phyloP scores from a whole-genome alignment of 2,888 invertebrate genomes.

The Nemotelus pantherinus region DNA sequence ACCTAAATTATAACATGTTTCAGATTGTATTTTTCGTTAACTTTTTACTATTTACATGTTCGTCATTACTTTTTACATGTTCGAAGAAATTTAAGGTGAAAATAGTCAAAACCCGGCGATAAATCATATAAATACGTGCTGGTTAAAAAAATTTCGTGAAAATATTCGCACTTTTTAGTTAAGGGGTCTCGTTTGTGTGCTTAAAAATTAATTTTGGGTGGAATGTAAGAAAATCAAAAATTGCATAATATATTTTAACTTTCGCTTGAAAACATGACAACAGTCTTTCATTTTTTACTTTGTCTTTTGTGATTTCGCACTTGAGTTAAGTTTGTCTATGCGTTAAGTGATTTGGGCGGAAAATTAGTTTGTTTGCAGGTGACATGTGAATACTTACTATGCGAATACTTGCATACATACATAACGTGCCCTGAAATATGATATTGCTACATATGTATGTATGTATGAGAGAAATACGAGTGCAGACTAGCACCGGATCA shows the following conservation, averaged over 20 bases:
- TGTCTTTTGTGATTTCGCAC: neutral
- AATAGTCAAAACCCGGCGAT: too few species aligned
- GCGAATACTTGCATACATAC: too few species aligned
- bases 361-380: neutral
- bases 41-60: too few species aligned
- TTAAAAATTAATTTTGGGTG: too few species aligned
- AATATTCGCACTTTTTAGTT: too few species aligned
- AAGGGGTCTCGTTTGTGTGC: too few species aligned
- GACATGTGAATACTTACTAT: neutral
- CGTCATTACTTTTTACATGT: too few species aligned
- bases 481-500: neutral
- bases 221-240: neutral
- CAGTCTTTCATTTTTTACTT: neutral
- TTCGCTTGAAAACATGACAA: slow-evolving; percentile 8
- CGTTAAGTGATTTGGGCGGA: neutral
- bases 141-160: too few species aligned
- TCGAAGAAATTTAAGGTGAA: too few species aligned
- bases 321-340: neutral
- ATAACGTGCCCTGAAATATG: slow-evolving; percentile 5
- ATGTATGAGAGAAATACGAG: neutral
- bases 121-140: too few species aligned
- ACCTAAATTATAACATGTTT: too few species aligned
- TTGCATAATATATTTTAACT: slow-evolving; percentile 1
- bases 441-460: neutral
- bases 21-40: too few species aligned